A percentile compares a stretch with the other conserved stretches of the same genome.
Conservation (phyloP, 2,113 vertebrate species). For the Xenopus tropicalis region UCB_Xtro_10.0 CM004448.2:116278501-116279000, state of each 20-base stretch:
- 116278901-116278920: constrained; percentile 2
- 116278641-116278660: background rate
- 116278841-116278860: constrained; percentile 30
- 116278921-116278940: constrained; percentile 11
- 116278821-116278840: constrained; percentile 17
- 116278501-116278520: too few relatives aligned
- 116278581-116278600: too few relatives aligned
- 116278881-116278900: constrained; percentile 6
- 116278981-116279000: too few relatives aligned
- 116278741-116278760: background rate
- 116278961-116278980: too few relatives aligned
- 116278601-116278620: too few relatives aligned
- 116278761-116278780: constrained; percentile 31
- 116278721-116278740: constrained; percentile 2
- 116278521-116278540: too few relatives aligned
- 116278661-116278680: background rate
- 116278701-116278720: constrained; percentile 6
- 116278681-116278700: background rate
- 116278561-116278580: too few relatives aligned
- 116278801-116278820: constrained; percentile 31
- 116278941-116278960: too few relatives aligned
- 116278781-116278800: constrained; percentile 6
- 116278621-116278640: too few relatives aligned
- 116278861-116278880: constrained; percentile 18
- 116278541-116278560: too few relatives aligned